Conservation (phyloP, 1,140 invertebrate genomes). For the Panagrolaimus sp. region DNA sequence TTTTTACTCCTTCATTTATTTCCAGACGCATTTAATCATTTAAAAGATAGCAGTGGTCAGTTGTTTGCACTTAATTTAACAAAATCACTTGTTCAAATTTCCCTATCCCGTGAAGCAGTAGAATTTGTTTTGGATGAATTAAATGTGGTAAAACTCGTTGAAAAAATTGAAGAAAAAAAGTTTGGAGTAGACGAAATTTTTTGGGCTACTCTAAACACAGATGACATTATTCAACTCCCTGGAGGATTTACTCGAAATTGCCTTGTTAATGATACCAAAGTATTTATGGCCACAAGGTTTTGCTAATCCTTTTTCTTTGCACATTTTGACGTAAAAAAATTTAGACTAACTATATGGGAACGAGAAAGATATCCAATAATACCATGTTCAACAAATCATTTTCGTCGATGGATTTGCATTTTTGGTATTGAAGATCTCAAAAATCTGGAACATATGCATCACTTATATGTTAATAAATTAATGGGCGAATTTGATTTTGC, state of each 20-base stretch:
- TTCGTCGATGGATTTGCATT: constrained; percentile 27
- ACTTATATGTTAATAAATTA: constrained; percentile 33
- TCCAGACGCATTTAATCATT: constrained; percentile 5
- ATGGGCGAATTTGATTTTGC: constrained; percentile 34
- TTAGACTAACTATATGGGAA: constrained; percentile 4
- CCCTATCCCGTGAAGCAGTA: background rate
- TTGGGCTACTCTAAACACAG: constrained; percentile 1
- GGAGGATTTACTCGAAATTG: constrained; percentile 8
- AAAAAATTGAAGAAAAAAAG: background rate
- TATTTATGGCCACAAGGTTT: constrained; percentile 3
- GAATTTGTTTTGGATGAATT: constrained; percentile 7
- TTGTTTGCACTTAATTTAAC: constrained; percentile 4
- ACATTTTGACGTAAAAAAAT: background rate
- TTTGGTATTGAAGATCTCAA: constrained; percentile 29
- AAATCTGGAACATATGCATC: constrained; percentile 17
- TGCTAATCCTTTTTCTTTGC: background rate
- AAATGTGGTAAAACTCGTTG: background rate
- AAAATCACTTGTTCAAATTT: constrained; percentile 3
- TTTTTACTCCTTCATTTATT: too few species aligned
- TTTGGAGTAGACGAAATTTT: constrained; percentile 7
- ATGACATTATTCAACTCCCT: constrained; percentile 7
- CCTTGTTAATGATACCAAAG: background rate
- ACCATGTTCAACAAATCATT: constrained; percentile 21
- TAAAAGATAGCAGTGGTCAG: background rate
- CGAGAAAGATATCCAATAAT: constrained; percentile 6